A percentile compares a stretch with the other conserved stretches of the same genome.
Conservation (phyloP, 2,888 invertebrate species). For the Shargacucullia verbasci region DNA sequence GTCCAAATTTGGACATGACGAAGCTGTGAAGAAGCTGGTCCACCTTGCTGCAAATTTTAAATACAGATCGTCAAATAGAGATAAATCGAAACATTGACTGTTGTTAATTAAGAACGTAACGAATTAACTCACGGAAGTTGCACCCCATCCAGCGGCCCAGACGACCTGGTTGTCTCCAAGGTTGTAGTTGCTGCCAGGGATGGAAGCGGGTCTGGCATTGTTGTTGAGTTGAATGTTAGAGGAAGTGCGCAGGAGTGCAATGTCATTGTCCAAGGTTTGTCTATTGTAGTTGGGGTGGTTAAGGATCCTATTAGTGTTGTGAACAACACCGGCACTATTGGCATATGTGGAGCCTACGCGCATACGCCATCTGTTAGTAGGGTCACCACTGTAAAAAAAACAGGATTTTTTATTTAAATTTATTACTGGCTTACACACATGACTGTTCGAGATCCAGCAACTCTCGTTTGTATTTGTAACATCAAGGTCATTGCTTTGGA, state of each 20-base stretch:
- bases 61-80: background rate
- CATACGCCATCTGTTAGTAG: slow-evolving; percentile 60
- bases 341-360: slow-evolving; percentile 69
- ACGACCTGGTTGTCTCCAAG: slow-evolving; percentile 64
- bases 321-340: slow-evolving; percentile 67
- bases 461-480: no score
- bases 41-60: slow-evolving; percentile 44
- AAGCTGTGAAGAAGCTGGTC: slow-evolving; percentile 61
- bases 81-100: no score
- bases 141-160: slow-evolving; percentile 72
- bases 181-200: slow-evolving; percentile 64
- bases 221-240: slow-evolving; percentile 40
- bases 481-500: no score
- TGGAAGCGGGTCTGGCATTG: slow-evolving; percentile 36
- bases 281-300: slow-evolving; percentile 1
- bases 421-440: no score
- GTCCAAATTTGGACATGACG: slow-evolving; percentile 66
- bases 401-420: no score
- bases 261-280: slow-evolving; percentile 59
- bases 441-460: no score
- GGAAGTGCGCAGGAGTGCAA: slow-evolving; percentile 60
- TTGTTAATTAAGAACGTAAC: no score
- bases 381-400: slow-evolving; percentile 55
- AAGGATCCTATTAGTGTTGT: slow-evolving; percentile 15
- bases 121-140: slow-evolving; percentile 33